Percentiles rank a stretch among this genome's conserved stretches.
phyloP scores from a whole-genome alignment of 2,888 invertebrate species.

The Pristionchus arcanus region DNA sequence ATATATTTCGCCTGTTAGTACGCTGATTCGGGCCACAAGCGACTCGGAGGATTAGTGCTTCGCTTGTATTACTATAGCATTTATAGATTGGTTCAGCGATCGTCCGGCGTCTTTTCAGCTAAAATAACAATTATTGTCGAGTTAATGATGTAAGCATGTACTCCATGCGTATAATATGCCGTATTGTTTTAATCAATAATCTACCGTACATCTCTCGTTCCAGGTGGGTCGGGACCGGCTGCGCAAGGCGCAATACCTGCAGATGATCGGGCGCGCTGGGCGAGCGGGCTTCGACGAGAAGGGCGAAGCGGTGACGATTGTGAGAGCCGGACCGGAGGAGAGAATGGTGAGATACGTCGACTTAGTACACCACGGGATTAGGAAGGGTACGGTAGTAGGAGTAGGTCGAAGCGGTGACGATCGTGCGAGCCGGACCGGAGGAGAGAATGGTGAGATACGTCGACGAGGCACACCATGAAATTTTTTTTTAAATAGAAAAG shows the following conservation, averaged over 20 bases:
- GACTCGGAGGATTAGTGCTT: too few relatives aligned
- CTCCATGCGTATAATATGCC: background rate
- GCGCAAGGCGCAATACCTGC: slow-evolving; percentile 89
- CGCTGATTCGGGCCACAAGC: background rate
- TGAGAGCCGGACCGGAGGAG: slow-evolving; percentile 83
- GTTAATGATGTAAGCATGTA: background rate
- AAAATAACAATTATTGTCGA: too few relatives aligned
- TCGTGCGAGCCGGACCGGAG: slow-evolving; percentile 85
- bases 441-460: slow-evolving; percentile 75
- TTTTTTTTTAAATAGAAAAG: too few relatives aligned
- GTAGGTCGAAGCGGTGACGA: slow-evolving; percentile 91
- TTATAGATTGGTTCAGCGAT: too few relatives aligned
- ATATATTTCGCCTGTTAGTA: background rate
- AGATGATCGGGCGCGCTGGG: slow-evolving; percentile 96
- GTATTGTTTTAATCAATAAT: too few relatives aligned
- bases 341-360: slow-evolving; percentile 72
- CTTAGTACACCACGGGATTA: too few relatives aligned
- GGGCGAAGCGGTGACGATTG: slow-evolving; percentile 92
- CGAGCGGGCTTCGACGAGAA: slow-evolving; percentile 89
- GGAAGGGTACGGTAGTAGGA: slow-evolving; percentile 83
- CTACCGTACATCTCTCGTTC: slow-evolving; percentile 81
- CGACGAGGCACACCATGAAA: too few relatives aligned
- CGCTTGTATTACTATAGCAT: too few relatives aligned
- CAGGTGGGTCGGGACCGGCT: slow-evolving; percentile 88
- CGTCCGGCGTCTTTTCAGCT: too few relatives aligned